Base-by-base conservation (phyloP, 1,140 invertebrate species). In the Nixonia krombeini region DNA sequence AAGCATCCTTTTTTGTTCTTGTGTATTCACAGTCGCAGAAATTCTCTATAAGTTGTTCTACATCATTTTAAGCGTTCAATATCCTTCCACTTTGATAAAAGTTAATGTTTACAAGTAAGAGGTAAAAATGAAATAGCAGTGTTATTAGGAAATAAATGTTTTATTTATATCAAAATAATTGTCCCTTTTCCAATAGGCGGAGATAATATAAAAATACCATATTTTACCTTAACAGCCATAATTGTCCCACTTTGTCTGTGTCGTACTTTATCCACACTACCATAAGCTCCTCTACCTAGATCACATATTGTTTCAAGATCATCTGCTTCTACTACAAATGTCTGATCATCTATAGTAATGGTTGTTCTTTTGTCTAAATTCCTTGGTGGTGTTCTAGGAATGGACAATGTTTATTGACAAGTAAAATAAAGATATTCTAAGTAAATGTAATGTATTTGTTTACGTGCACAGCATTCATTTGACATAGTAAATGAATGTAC, bases 191-290 rank as follows among this genome's bases (percentile, higher is more conserved):
- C 5, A 41, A 23, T 35, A 35, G n/a, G n/a, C n/a, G n/a, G n/a
- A n/a, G n/a, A n/a, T n/a, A n/a, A n/a, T n/a, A n/a, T n/a, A n/a
- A n/a, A n/a, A n/a, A n/a, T n/a, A n/a, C n/a, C n/a, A n/a, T n/a
- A n/a, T n/a, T n/a, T 83, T 86, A 95, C 93, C 88, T 99, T 99
- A 0, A 99, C 96, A 66, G 97, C 97, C 91, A 99, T 95, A 38
- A 95, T 91, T 47, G 94, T 94, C 45, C 91, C 90, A 71, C 93
- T 95, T 58, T 92, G 92, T 75, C 91, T 91, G 80, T 99, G 97
- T 49, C 90, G 86, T 95, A 99, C 97, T 87, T 97, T 97, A 73
- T 97, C 94, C 3, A 99, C 97, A 79, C 96, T 92, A 2, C 97
- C 96, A 88, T 98, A 99, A 8, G 96, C 96, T 7, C 97, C 97